Percentiles rank a stretch among this genome's conserved stretches.
Conservation (phyloP, 1,140 invertebrate species). For the Trichonephila clavata region DNA sequence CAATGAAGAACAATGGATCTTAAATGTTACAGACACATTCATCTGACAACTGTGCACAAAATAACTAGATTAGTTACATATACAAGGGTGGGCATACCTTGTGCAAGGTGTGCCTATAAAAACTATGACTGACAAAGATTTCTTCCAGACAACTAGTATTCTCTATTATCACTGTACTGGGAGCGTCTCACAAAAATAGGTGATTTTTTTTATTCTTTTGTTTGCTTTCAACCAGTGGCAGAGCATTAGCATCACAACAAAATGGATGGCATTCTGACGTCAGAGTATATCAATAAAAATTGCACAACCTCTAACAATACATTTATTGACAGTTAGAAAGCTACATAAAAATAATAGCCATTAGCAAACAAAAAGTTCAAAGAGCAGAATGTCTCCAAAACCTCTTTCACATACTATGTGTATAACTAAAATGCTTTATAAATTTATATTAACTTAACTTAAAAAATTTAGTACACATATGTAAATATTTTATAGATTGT, state of each 20-base stretch:
- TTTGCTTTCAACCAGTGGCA: constrained; percentile 56
- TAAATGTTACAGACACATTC: constrained; percentile 54
- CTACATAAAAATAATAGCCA: not conserved
- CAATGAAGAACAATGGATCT: constrained; percentile 25
- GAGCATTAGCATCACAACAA: constrained; percentile 70
- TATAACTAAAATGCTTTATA: too few species aligned
- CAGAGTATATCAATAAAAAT: constrained; percentile 45
- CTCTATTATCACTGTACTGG: constrained; percentile 34
- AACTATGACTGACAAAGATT: constrained; percentile 20
- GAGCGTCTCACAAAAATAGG: constrained; percentile 71
- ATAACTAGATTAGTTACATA: constrained; percentile 48
- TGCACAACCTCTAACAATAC: not conserved
- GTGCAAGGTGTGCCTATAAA: constrained; percentile 47
- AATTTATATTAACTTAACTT: too few species aligned
- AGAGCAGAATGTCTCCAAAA: not conserved
- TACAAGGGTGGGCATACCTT: constrained; percentile 36
- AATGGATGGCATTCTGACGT: constrained; percentile 72
- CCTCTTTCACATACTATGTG: too few species aligned
- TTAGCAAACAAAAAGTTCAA: not conserved
- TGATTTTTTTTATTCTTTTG: constrained; percentile 45
- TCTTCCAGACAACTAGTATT: constrained; percentile 14
- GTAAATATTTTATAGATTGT: too few species aligned
- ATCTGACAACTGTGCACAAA: constrained; percentile 65
- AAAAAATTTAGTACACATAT: too few species aligned
- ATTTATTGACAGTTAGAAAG: not conserved